phyloP scores from a whole-genome alignment of 1,140 invertebrate species.

The Lanistes nyassanus region DNA sequence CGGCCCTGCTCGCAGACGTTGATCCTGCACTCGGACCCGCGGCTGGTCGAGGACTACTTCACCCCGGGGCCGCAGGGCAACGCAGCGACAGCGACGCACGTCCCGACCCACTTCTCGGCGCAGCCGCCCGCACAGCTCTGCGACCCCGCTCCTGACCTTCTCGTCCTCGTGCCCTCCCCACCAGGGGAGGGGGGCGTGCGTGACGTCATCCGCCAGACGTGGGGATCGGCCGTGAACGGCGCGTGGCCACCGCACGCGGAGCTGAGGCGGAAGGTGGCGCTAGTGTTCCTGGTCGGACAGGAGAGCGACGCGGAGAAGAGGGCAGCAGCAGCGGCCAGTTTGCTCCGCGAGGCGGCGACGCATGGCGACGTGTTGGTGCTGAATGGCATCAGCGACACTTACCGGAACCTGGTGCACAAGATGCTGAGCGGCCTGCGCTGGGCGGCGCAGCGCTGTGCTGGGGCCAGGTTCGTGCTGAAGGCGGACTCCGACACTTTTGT shows the following conservation, averaged over 20 bases:
- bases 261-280: constrained; percentile 6
- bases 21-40: neutral
- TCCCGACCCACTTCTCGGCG: constrained; percentile 2
- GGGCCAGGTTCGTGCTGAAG: constrained; percentile 80
- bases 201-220: constrained; percentile 32
- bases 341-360: constrained; percentile 24
- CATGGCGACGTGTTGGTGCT: constrained; percentile 48
- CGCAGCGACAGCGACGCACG: neutral
- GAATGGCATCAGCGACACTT: constrained; percentile 47
- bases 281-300: constrained; percentile 34
- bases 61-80: neutral
- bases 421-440: constrained; percentile 87
- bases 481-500: constrained; percentile 89
- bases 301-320: neutral
- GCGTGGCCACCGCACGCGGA: constrained; percentile 25
- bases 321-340: neutral
- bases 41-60: constrained; percentile 13
- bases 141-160: constrained; percentile 5
- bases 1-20: neutral
- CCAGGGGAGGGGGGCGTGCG: constrained; percentile 13
- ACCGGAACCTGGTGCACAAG: constrained; percentile 51
- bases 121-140: constrained; percentile 3
- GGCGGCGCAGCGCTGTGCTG: constrained; percentile 74
- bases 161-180: constrained; percentile 29
- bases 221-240: constrained; percentile 21